Evolutionary conservation across 2,113 vertebrate species (phyloP).

Genomic region (Lagenorhynchus albirostris): DNA sequence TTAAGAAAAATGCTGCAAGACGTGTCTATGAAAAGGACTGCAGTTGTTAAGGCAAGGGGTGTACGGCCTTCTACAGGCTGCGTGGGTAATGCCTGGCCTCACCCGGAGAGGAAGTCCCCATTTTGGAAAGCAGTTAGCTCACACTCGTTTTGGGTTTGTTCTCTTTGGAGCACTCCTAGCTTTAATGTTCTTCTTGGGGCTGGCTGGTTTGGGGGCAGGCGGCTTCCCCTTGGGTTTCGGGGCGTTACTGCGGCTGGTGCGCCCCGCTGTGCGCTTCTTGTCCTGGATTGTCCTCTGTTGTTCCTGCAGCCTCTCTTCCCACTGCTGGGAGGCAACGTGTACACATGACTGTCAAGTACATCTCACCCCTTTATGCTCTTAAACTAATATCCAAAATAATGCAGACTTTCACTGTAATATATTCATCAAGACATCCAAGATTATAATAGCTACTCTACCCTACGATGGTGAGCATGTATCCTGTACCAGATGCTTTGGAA

Average conservation of each 20-base stretch:
- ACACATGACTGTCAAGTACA: background rate
- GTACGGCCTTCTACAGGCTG: background rate
- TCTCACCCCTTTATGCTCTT: background rate
- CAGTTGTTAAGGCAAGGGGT: conserved; percentile 21
- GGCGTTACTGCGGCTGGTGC: conserved; percentile 77
- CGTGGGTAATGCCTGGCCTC: conserved; percentile 36
- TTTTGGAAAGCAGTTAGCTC: conserved; percentile 49
- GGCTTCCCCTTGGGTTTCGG: conserved; percentile 77
- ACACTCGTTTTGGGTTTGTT: conserved; percentile 72
- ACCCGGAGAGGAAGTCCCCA: conserved; percentile 36
- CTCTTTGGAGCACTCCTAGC: conserved; percentile 79
- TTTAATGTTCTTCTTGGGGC: conserved; percentile 80
- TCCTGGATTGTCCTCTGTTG: conserved; percentile 74
- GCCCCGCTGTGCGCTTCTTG: conserved; percentile 78
- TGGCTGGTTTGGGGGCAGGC: conserved; percentile 56
- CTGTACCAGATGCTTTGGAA: background rate
- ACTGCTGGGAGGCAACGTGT: conserved; percentile 78
- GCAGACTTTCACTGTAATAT: background rate
- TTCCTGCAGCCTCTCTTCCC: conserved; percentile 87
- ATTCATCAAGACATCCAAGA: background rate
- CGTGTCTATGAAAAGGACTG: conserved; percentile 52
- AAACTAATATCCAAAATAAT: background rate
- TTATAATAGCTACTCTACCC: too few relatives aligned
- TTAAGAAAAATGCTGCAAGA: conserved; percentile 76
- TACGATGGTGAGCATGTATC: background rate